phyloP scores from a whole-genome alignment of 2,113 vertebrate species.

The Herpetotheres cachinnans region DNA sequence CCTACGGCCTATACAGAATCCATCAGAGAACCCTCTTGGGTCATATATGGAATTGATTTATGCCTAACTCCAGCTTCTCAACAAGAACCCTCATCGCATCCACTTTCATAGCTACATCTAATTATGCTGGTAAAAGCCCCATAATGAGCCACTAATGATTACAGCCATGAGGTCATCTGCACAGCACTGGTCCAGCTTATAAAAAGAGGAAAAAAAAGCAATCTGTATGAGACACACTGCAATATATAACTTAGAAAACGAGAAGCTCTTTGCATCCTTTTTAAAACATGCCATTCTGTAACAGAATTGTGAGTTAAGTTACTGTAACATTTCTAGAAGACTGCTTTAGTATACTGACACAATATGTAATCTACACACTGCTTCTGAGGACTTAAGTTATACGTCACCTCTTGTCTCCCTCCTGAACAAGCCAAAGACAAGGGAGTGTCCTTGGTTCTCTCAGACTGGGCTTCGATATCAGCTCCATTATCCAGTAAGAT shows the following conservation, averaged over 20 bases:
- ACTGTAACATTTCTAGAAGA: not conserved
- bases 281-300: not conserved
- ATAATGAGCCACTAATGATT: not conserved
- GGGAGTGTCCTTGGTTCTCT: conserved; percentile 99
- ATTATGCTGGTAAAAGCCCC: not conserved
- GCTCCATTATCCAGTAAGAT: conserved; percentile 96
- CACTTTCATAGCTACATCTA: not conserved
- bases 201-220: not conserved
- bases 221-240: rapidly evolving
- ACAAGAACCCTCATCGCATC: not conserved
- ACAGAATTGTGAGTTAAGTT: rapidly evolving
- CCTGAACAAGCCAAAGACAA: conserved; percentile 97
- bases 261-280: not conserved
- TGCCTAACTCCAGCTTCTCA: not conserved
- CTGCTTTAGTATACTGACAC: not conserved
- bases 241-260: rapidly evolving
- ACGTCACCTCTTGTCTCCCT: conserved; percentile 92
- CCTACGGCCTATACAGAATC: not conserved
- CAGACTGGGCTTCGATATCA: conserved; percentile 98
- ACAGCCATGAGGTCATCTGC: not conserved
- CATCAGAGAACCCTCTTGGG: not conserved
- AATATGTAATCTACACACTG: rapidly evolving
- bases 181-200: not conserved
- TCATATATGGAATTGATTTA: not conserved
- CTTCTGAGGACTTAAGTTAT: not conserved